A percentile compares a stretch with the other conserved stretches of the same genome.
Evolutionary conservation across 1,140 invertebrate genomes (phyloP).

Genomic region (Drosophila ogumai): DNA sequence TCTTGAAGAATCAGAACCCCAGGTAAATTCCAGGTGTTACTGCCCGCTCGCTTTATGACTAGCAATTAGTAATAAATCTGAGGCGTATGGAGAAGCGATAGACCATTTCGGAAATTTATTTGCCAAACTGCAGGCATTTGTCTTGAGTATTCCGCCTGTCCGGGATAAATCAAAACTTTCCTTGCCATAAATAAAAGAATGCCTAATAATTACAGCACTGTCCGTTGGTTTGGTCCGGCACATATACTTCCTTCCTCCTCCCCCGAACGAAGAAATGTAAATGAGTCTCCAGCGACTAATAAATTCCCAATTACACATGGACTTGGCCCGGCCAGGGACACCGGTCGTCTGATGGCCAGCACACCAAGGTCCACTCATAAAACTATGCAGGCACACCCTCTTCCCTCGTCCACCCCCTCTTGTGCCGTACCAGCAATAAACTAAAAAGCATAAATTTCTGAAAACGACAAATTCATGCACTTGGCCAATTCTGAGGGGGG

Average conservation of each 20-base stretch:
- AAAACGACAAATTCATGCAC: constrained; percentile 68
- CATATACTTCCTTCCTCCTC: constrained; percentile 1
- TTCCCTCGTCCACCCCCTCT: not conserved
- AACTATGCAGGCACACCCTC: constrained; percentile 46
- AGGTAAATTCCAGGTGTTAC: constrained; percentile 5
- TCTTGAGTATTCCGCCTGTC: constrained; percentile 19
- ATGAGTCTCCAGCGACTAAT: constrained; percentile 80
- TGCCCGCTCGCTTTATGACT: constrained; percentile 14
- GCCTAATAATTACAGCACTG: constrained; percentile 70
- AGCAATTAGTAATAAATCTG: constrained; percentile 47
- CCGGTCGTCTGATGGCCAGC: constrained; percentile 23
- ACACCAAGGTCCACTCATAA: constrained; percentile 61
- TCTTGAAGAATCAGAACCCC: too few species aligned
- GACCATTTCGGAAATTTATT: constrained; percentile 43
- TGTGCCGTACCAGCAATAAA: constrained; percentile 56
- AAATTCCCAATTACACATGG: constrained; percentile 80
- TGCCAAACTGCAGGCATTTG: constrained; percentile 24
- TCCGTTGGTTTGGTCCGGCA: constrained; percentile 7
- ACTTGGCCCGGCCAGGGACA: constrained; percentile 41
- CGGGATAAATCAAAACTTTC: constrained; percentile 71
- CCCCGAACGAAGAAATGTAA: constrained; percentile 64
- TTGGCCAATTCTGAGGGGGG: constrained; percentile 8
- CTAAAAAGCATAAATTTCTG: constrained; percentile 81
- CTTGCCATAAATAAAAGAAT: constrained; percentile 75
- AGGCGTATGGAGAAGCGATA: constrained; percentile 1